Evolutionary conservation across 1,140 invertebrate species (phyloP).

Genomic region (Microplitis demolitor): DNA sequence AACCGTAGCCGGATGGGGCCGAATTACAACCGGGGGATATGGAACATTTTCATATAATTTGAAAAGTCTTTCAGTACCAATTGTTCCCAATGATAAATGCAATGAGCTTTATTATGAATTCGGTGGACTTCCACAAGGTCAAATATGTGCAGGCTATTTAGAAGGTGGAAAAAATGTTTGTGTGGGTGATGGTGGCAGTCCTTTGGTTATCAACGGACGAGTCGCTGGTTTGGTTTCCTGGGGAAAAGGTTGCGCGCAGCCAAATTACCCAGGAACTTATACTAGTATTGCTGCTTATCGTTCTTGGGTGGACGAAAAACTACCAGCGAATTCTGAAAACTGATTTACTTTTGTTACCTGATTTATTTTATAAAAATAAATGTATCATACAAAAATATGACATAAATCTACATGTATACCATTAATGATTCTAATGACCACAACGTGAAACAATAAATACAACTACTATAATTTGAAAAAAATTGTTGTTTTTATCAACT

Average conservation of each 20-base stretch:
- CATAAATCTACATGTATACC: too few species aligned
- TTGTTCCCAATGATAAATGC: slow-evolving; percentile 38
- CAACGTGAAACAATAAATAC: too few species aligned
- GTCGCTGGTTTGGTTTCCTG: slow-evolving; percentile 66
- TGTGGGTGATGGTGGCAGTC: slow-evolving; percentile 60
- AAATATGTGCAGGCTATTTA: slow-evolving; percentile 59
- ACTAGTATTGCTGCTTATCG: slow-evolving; percentile 55
- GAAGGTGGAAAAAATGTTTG: slow-evolving; percentile 62
- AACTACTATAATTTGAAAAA: too few species aligned
- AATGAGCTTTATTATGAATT: slow-evolving; percentile 21
- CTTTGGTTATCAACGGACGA: slow-evolving; percentile 43
- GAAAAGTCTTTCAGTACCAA: slow-evolving; percentile 36
- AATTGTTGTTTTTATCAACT: too few species aligned
- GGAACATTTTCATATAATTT: slow-evolving; percentile 12
- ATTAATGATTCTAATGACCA: too few species aligned
- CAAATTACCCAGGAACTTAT: slow-evolving; percentile 62
- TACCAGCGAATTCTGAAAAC: too few species aligned
- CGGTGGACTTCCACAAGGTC: slow-evolving; percentile 38
- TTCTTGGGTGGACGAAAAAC: slow-evolving; percentile 52
- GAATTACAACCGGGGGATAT: background rate
- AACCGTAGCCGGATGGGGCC: slow-evolving; percentile 56
- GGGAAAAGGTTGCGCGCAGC: slow-evolving; percentile 62
- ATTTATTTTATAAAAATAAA: too few species aligned
- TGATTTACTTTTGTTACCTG: too few species aligned
- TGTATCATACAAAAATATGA: too few species aligned